Evolutionary conservation across 1,140 invertebrate genomes (phyloP), one percentile per base, ranked within the genome.

Genomic region (Drosophila lowei): DNA sequence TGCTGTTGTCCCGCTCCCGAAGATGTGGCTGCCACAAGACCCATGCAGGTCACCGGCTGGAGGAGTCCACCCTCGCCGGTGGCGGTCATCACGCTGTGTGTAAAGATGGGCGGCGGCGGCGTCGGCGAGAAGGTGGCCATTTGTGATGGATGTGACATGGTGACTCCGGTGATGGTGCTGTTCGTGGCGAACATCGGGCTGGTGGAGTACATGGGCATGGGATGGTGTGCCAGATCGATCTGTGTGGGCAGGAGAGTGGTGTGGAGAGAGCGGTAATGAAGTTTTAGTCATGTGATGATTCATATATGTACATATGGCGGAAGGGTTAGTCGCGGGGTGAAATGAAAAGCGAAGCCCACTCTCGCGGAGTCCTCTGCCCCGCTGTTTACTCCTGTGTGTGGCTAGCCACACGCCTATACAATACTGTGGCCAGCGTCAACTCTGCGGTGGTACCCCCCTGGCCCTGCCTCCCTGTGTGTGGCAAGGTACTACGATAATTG

Each of bases 81-180:
- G 53, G 84, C 79, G 80, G 88, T 79, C 48, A 91, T 79, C 73
- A 91, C 74, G 72, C 90, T 91, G 56, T 90, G 84, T 49, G 90
- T 84, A 52, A 90, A 91, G 53, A 91, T 83, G 49, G 90, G 90
- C 56, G 90, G 90, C 70, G 90, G 85, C 53, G 90, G 86, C 63
- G 90, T 85, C 13, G 80, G 76, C 61, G 81, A 86, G 49, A 90
- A 90, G 70, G 90, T 91, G 71, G 90, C 89, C 86, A 91, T 76
- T 78, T 91, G 90, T 84, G 90, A 91, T 89, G 90, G 90, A 90
- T 91, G 90, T 70, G 90, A 91, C 90, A 91, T 91, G 55, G 90
- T 91, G 80, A 91, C 90, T 77, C 90, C 90, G 66, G 90, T 91
- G 67, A 90, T 90, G 77, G 90, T 90, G 71, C 62, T 78, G 54